Evolutionary conservation across 2,113 vertebrate genomes (phyloP), one percentile per base, ranked within the genome.

Genomic region (Spilogale gracilis): DNA sequence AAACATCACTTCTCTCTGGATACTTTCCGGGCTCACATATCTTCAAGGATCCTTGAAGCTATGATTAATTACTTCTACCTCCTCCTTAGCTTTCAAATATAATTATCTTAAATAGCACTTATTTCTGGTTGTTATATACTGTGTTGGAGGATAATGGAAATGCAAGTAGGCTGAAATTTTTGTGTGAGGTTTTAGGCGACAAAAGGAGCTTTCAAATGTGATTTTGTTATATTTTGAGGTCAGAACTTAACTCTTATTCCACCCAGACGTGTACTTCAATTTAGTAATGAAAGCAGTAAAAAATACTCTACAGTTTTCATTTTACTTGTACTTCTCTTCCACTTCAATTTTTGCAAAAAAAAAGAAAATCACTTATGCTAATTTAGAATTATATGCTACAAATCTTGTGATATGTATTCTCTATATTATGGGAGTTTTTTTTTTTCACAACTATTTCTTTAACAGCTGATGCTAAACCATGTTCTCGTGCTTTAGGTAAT

Each of bases 101-200:
- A 96, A 96, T 96, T 86, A 67, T 95, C 73, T 93, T 93, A 85
- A 94, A 60, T 86, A 82, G 71, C 78, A 87, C 89, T 96, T 97
- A 71, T 87, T 96, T 96, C 79, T 98, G 60, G 76, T 87, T 89
- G 43, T 84, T 93, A 38, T 95, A 65, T 80, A 79, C 21, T 97
- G 73, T 95, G n/a, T 80, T 97, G 93, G 95, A 93, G 85, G 78
- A 71, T 96, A 97, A 97, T 94, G 52, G 82, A 94, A 93, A 83
- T 43, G 43, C 60, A 83, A 80, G 78, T 81, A 84, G 81, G 85
- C 63, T 95, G 60, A 85, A 86, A 93, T 94, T 96, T 89, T 76
- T 95, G 30, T 61, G 71, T n/a, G 60, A 89, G n/a, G 20, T n/a
- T 96, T 84, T 38, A 74, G 12, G 65, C 94, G 50, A 97, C 54